Evolutionary conservation across 1,140 invertebrate species (phyloP).

Genomic region (Pteromalus puparum): DNA sequence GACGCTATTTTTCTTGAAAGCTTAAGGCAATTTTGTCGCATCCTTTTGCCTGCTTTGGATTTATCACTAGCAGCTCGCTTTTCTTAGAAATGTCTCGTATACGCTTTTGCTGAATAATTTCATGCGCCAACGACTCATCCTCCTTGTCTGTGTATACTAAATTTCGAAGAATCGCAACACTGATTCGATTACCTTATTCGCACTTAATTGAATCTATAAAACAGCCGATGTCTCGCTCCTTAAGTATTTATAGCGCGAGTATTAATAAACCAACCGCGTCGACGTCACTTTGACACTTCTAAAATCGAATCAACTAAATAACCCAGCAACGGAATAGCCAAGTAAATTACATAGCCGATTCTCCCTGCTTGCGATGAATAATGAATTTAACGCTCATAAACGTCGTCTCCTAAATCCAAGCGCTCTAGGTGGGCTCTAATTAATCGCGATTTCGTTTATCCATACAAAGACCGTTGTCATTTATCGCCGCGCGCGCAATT

Average conservation of each 20-base stretch:
- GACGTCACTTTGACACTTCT: too few relatives aligned
- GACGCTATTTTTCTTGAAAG: constrained; percentile 40
- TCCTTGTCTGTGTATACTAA: too few relatives aligned
- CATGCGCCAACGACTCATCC: too few relatives aligned
- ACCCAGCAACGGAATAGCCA: too few relatives aligned
- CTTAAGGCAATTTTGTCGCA: constrained; percentile 49
- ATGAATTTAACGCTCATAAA: background rate
- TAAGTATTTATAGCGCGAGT: too few relatives aligned
- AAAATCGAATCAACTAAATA: too few relatives aligned
- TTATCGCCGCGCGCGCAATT: background rate
- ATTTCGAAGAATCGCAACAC: too few relatives aligned
- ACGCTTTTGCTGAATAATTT: background rate
- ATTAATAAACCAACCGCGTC: too few relatives aligned
- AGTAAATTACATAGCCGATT: too few relatives aligned
- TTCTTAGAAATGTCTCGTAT: background rate
- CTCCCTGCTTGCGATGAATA: background rate
- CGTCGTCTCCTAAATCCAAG: background rate
- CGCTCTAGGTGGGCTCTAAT: background rate
- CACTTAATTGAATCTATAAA: too few relatives aligned
- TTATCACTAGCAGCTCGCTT: constrained; percentile 25
- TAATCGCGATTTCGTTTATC: background rate
- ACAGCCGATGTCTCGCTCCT: too few relatives aligned
- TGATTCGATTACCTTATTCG: too few relatives aligned
- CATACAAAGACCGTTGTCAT: background rate
- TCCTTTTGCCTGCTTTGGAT: constrained; percentile 19